Base-by-base conservation (phyloP, 1,140 invertebrate genomes). In the Leptestheria dahalacensis region DNA sequence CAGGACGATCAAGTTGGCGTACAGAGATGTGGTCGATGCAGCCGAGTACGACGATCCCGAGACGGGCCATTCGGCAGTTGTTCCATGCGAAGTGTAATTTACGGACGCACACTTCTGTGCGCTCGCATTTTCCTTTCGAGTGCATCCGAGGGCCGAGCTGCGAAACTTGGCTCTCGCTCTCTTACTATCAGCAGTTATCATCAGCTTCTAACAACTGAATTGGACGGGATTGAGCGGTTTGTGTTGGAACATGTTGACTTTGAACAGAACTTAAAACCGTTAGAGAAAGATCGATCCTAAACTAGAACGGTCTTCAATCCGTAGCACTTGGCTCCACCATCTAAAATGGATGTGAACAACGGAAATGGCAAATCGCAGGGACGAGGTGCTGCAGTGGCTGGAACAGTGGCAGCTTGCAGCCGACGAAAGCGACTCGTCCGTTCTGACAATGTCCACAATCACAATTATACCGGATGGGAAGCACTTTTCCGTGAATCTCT, bases 401-500 rank as follows among this genome's bases (percentile, higher is more conserved):
- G 10, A 21, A 11, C 53, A 59, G 49, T 52, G 47, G 50, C 50
- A 20, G 59, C 56, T 1, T 24, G 62, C 15, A 60, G 64, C 24
- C 62, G 65, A 20, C 60, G 69, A 9, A 66, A 66, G 6, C 64
- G 70, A 1, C 65, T 71, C 47, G 64, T 67, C 20, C 65, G 69
- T 3, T 67, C 67, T n/a, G 68, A 70, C 54, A 61, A 68, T 10
- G 68, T 71, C 15, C 52, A 59, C 24, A 49, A 46, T 18, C 18
- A 28, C 11, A 50, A 59, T 26, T 65, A 68, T 23, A 65, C 61
- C 15, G 70, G 70, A 9, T 72, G 71, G 71, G 68, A 72, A 48
- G 66, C 70, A 29, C 67, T 73, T 59, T 68, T 73, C 46, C 62
- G 71, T 6, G 72, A 73, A 54, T 71, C 69, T 3, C 62, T 73